A percentile compares a stretch with the other conserved stretches of the same genome.
phyloP scores from a whole-genome alignment of 1,140 invertebrate genomes.

The Heliothis subflexa region DNA sequence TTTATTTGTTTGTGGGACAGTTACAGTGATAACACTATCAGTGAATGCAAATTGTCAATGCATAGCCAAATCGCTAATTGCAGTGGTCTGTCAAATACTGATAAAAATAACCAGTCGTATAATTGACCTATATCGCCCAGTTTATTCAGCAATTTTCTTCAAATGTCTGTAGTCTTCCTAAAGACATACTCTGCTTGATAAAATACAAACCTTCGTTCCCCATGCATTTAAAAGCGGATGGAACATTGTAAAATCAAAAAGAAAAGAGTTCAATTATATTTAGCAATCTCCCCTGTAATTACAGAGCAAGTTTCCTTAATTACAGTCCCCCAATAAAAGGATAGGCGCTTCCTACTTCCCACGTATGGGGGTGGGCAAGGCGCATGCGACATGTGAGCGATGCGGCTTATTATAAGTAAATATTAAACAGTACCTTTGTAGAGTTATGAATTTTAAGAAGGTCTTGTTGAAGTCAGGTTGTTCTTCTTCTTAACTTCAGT shows the following conservation, averaged over 20 bases:
- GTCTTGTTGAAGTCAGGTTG: too few relatives aligned
- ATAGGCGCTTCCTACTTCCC: conserved; percentile 82
- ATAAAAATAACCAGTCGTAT: conserved; percentile 36
- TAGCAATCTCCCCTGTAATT: conserved; percentile 84
- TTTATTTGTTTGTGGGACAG: conserved; percentile 65
- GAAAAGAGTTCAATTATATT: conserved; percentile 81
- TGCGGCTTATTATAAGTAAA: conserved; percentile 76
- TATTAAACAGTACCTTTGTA: conserved; percentile 46
- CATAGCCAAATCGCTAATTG: conserved; percentile 79
- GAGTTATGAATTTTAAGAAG: conserved; percentile 50
- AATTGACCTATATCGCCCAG: too few relatives aligned
- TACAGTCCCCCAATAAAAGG: conserved; percentile 79
- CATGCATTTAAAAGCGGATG: conserved; percentile 52
- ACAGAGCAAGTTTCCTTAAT: conserved; percentile 82
- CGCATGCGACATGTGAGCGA: conserved; percentile 79
- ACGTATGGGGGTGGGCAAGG: conserved; percentile 63
- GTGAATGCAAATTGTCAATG: conserved; percentile 78
- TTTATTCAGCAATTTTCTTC: too few relatives aligned
- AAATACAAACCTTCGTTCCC: conserved; percentile 32
- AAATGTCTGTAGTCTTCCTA: too few relatives aligned
- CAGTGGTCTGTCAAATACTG: conserved; percentile 51
- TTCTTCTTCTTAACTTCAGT: too few relatives aligned
- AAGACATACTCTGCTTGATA: too few relatives aligned
- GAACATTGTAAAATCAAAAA: conserved; percentile 57
- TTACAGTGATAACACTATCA: conserved; percentile 70